These are phyloP conservation scores for Brachionus rotundiformis DNA, from an alignment of 1,140 invertebrate species.

Conservation along the genomic window DNA sequence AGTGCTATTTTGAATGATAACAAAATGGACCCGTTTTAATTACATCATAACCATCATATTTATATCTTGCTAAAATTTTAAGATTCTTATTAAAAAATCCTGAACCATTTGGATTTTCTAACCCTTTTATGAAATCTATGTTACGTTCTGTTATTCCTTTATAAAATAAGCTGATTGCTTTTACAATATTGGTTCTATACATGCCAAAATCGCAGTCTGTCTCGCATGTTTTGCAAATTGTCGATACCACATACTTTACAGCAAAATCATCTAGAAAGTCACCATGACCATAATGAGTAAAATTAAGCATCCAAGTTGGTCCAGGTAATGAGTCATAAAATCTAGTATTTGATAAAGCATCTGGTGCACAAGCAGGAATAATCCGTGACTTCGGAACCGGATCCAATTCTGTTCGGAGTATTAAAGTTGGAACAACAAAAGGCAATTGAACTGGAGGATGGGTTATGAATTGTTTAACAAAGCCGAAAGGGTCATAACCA, in stretches of 20 bases:
- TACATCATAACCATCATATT: conserved; percentile 37
- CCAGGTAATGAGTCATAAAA: conserved; percentile 37
- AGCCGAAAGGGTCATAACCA: conserved; percentile 46
- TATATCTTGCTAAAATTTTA: neutral
- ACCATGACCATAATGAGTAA: conserved; percentile 46
- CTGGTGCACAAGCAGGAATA: conserved; percentile 48
- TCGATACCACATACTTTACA: neutral
- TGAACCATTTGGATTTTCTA: conserved; percentile 22
- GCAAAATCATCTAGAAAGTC: conserved; percentile 47
- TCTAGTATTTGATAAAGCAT: conserved; percentile 9
- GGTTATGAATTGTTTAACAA: conserved; percentile 26
- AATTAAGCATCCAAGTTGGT: conserved; percentile 28
- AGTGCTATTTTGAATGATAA: neutral
- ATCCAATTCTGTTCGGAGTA: conserved; percentile 5
- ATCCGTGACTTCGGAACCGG: neutral
- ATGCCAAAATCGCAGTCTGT: conserved; percentile 6
- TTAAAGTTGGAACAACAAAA: conserved; percentile 33
- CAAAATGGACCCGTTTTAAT: neutral
- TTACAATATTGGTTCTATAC: conserved; percentile 42
- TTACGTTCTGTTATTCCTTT: neutral
- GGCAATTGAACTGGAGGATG: conserved; percentile 45
- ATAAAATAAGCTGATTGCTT: neutral
- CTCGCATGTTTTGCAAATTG: conserved; percentile 21
- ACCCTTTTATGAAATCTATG: neutral
- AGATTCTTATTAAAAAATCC: conserved; percentile 10